Evolutionary conservation across 2,113 vertebrate species (phyloP), one percentile per base, ranked within the genome.

Genomic region (Cricetomys ansorgei): DNA sequence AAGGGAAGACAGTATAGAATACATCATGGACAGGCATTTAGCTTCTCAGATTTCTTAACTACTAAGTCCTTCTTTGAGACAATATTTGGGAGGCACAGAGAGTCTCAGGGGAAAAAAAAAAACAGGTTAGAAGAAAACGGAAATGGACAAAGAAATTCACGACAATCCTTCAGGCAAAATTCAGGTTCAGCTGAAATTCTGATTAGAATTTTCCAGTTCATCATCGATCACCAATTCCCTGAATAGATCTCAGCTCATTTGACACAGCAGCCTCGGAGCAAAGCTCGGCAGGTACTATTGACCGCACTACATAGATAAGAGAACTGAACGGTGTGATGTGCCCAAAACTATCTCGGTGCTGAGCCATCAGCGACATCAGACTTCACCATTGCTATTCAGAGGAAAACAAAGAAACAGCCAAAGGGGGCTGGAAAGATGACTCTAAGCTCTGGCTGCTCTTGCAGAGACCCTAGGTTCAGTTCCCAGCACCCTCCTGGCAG

Each of bases 111-210:
- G 13, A 13, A n/a, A 9, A 31, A 40, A 15, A 59, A n/a, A 88
- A 23, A 45, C 17, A 12, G 1, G 21, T 37, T 83, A 45, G 4
- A 48, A n/a, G 29, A 34, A 79, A 87, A 89, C n/a, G 13, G 8
- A 92, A 88, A 64, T n/a, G 17, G 2, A 87, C 11, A 48, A 5
- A 95, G 70, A 92, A 94, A 89, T 65, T 93, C 53, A 95, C 25
- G 50, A 53, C 1, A 76, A 7, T 59, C 75, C 37, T 79, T 94
- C 81, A 94, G 67, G 89, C 45, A 91, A 96, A 97, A 97, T 45
- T 64, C 55, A 85, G 8, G 4, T 73, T 69, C 70, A 80, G 11
- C 21, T 43, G 57, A 59, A 95, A 89, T 7, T 93, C 81, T 86
- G 62, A 50, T 83, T 93, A 92, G 94, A 70, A 62, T 65, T 84